Base-by-base conservation (phyloP, 2,113 vertebrate genomes). In the Scytalopus superciliaris region DNA sequence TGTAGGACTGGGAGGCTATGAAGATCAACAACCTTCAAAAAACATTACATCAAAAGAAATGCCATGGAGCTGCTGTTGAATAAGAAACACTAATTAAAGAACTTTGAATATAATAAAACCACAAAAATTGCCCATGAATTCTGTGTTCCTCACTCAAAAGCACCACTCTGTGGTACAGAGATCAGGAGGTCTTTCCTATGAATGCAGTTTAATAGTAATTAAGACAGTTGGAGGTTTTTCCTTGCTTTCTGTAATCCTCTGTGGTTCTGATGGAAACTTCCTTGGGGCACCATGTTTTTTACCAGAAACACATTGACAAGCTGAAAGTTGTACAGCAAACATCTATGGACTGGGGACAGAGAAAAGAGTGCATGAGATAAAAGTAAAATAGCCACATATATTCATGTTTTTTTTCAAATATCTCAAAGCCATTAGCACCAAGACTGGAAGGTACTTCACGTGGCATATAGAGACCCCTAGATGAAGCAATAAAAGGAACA, bases 241-340 rank as follows among this genome's bases (percentile, higher is more conserved):
- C 77, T 91, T 91, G 80, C 73, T 91, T 94, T 89, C 84, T 89
- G 50, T 81, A 77, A 62, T 84, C 50, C 39, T 77, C 47, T 67
- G 33, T 84, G 45, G 19, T 62, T 95, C 42, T 78, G 64, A 84
- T 78, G 25, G 50, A 84, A 93, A 81, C 87, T 69, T 3, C 56
- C 74, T 78, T 56, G 30, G 13, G 7, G 25, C 25, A 87, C 21
- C n/a, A 30, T 4, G 1, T 35, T 55, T 91, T 85, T 64, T 68
- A 87, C 10, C 39, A 78, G 76, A 74, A 92, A 81, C 7, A 39
- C 74, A 45, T 8, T 60, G 72, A 66, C 39, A 57, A 77, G 37
- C 13, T 69, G 45, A 76, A 91, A 77, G 59, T n/a, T 62, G 40
- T 69, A 9, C n/a, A 33, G 13, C 35, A n/a, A 87, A 45, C 19